Percentiles rank a stretch among this genome's conserved stretches.
phyloP scores from a whole-genome alignment of 2,888 invertebrate species.

The Drosophila kanekoi region DNA sequence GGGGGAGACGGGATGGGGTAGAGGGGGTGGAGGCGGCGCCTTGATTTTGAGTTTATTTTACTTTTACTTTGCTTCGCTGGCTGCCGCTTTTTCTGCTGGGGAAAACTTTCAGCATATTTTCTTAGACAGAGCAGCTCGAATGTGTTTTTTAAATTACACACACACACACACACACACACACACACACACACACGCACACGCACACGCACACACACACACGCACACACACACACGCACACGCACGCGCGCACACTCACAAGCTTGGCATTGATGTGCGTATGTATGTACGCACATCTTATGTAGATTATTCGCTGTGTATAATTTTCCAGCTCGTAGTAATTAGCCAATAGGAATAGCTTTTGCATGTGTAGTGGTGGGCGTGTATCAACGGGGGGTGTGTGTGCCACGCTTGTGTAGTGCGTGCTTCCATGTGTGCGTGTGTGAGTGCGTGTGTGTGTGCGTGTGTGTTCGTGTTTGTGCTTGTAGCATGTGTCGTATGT shows the following conservation, averaged over 20 bases:
- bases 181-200: slow-evolving; percentile 2
- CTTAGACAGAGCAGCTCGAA: slow-evolving; percentile 58
- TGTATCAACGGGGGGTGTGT: slow-evolving; percentile 38
- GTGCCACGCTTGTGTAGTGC: slow-evolving; percentile 9
- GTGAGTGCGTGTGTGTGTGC: slow-evolving; percentile 21
- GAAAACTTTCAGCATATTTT: slow-evolving; percentile 73
- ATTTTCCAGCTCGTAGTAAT: slow-evolving; percentile 66
- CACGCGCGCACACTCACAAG: slow-evolving; percentile 58
- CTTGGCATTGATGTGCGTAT: slow-evolving; percentile 45
- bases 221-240: slow-evolving; percentile 11
- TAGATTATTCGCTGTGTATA: slow-evolving; percentile 72
- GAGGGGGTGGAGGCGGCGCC: slow-evolving; percentile 1
- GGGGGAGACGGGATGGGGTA: too few relatives aligned
- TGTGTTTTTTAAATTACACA: slow-evolving; percentile 41
- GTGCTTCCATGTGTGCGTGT: slow-evolving; percentile 26
- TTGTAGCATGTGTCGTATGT: slow-evolving; percentile 8
- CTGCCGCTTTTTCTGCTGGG: slow-evolving; percentile 25
- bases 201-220: slow-evolving; percentile 56
- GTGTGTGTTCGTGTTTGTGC: slow-evolving; percentile 8
- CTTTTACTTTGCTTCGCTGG: slow-evolving; percentile 33
- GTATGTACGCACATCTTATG: slow-evolving; percentile 54
- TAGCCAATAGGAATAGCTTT: slow-evolving; percentile 78
- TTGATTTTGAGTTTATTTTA: slow-evolving; percentile 53
- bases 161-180: slow-evolving; percentile 17
- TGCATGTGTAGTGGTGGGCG: slow-evolving; percentile 59